Evolutionary conservation across 2,113 vertebrate species (phyloP), one percentile per base, ranked within the genome.

Genomic region (Cisticola juncidis): DNA sequence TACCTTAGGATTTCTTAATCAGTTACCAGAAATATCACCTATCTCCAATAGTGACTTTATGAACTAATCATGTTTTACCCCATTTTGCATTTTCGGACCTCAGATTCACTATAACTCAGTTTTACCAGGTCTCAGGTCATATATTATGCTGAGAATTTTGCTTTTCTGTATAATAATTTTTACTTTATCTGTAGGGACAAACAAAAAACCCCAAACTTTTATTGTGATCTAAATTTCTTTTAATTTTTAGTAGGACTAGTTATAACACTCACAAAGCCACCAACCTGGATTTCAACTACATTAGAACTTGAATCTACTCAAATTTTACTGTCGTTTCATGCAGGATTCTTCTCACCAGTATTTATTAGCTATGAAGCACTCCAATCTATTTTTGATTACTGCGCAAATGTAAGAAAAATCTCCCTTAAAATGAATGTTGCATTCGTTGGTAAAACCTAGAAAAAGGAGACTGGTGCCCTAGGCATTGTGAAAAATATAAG

Each of bases 401-500:
- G 48, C 25, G 14, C 7, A 83, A 60, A 92, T 64, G n/a, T 74
- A 77, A 86, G 50, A 81, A 88, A 60, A 50, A 93, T 38, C 12
- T 86, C 56, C 40, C 25, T 88, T 93, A 92, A 93, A 94, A 90
- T 2, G 1, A 86, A 81, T 69, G 44, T 47, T 93, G 53, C 56
- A 87, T 79, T 92, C 9, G 1, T 40, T 7, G 5, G 36, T 72
- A 84, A 84, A 89, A 68, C 48, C 48, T 53, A 89, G 57, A 56
- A 79, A 84, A 87, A 92, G 29, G 28, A 92, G 47, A 42, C 44
- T 79, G 53, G 51, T 9, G n/a, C 88, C 86, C 80, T 86, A 88
- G 83, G 81, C 83, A 92, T 65, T 94, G 79, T 44, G 65, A 95
- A 81, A 61, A 91, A 68, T 91, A 79, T 57, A 81, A 25, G 65